Evolutionary conservation across 2,113 vertebrate genomes (phyloP), one percentile per base, ranked within the genome.

Genomic region (Forbesichthys papilliferus): DNA sequence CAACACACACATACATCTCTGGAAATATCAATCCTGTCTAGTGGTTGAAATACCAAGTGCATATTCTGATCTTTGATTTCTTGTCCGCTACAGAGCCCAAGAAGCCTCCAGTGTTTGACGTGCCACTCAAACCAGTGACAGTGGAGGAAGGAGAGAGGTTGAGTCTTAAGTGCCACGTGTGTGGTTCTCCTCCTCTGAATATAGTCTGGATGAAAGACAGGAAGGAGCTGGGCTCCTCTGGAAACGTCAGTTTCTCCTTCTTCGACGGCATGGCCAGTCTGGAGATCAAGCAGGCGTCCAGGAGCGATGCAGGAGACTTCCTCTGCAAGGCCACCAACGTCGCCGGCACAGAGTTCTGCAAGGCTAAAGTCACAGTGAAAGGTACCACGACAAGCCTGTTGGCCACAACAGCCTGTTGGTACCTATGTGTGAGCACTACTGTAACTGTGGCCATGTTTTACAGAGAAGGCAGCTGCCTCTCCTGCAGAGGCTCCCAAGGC

Each of bases 121-220:
- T 94, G 9, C 92, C 94, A 47, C 94, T 98, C 64, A 93, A 94
- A 72, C 88, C 96, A 3, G 86, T 90, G 63, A 92, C 92, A 33
- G 79, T 87, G 67, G 92, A 79, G 1, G 96, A 96, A 85, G 96
- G 96, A 3, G 93, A 95, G 6, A 93, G 73, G 3, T 8, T 98
- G 36, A 93, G 92, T 57, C 94, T 99, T 52, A 91, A 82, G 75
- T 98, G 97, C 64, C 97, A 98, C 0, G 94, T 98, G 14, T 87
- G 78, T 13, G 97, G 98, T 53, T 94, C 96, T 0, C 83, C 94
- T 60, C 98, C 98, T 0, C 93, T 99, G 62, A 94, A 91, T 71
- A 90, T 98, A 80, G 95, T 96, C 84, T 99, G 98, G 97, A 84
- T 98, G 89, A 98, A 96, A 82, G 93, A 96, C 88, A 94, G 97